Evolutionary conservation across 2,888 invertebrate species (phyloP), one percentile per base, ranked within the genome.

Genomic region (Subacronicta megacephala): DNA sequence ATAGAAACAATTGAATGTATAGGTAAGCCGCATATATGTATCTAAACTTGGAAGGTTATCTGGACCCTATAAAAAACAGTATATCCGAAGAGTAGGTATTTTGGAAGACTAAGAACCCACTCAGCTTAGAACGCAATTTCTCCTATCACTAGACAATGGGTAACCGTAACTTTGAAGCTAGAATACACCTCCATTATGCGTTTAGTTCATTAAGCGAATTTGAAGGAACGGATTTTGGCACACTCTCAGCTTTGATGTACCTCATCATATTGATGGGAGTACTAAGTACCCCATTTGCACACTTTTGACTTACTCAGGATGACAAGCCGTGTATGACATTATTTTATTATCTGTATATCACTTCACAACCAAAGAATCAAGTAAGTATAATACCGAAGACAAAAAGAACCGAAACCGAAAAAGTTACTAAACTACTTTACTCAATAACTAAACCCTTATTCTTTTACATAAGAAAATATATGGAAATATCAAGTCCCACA

Each of bases 101-200:
- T 65, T 43, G 45, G 53, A 54, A 50, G 42, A 62, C 60, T 71
- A 72, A 77, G 71, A 66, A 73, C 75, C 58, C 75, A 58, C 80
- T 80, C 75, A 74, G 77, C 75, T 75, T 73, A 75, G 75, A 75
- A 80, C 77, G 80, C 83, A 81, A 84, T 85, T 84, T 82, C 75
- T 79, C 79, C 72, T 78, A 78, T 80, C 71, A 79, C 75, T 80
- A 78, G 76, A 88, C 85, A 87, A 89, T 83, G 81, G 81, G 79
- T 74, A 77, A 78, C 79, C 78, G 68, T 75, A 77, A 80, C 82
- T 81, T 72, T 75, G 77, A 77, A 78, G 73, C 77, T 75, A 73
- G 82, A 85, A 90, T 87, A 89, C 88, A 85, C 88, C 82, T 82
- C 87, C 85, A 86, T 90, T 88, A 87, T 87, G 77, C 83, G 80